Evolutionary conservation across 1,140 invertebrate species (phyloP).

Genomic region (Antheraea mylitta): DNA sequence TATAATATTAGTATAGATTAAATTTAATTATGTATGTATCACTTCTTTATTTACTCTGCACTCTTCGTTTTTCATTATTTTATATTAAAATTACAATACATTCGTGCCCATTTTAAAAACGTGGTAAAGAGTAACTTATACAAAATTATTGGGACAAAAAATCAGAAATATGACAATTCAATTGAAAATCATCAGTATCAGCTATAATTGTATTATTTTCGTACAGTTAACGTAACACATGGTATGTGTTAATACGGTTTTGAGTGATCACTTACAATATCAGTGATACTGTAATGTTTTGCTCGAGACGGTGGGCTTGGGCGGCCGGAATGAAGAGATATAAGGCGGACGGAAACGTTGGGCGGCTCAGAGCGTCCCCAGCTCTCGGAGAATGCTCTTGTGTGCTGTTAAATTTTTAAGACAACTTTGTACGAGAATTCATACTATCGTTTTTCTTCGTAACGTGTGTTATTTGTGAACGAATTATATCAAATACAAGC

Average conservation of each 20-base stretch:
- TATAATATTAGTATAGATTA: too few species aligned
- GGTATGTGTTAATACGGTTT: background rate
- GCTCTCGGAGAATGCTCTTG: conserved; percentile 30
- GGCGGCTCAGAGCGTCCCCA: conserved; percentile 39
- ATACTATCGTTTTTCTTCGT: conserved; percentile 2
- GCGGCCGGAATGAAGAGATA: conserved; percentile 37
- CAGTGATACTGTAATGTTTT: background rate
- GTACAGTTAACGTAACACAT: background rate
- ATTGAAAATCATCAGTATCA: too few species aligned
- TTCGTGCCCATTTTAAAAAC: too few species aligned
- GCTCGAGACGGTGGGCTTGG: conserved; percentile 29
- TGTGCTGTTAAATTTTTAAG: conserved; percentile 42
- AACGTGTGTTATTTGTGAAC: conserved; percentile 7
- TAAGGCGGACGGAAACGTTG: conserved; percentile 39
- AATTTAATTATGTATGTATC: too few species aligned
- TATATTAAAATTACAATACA: too few species aligned
- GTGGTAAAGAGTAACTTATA: too few species aligned
- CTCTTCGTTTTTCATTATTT: too few species aligned
- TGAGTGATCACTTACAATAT: conserved; percentile 5
- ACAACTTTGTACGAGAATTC: conserved; percentile 22
- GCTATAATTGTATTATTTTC: background rate
- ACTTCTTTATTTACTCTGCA: too few species aligned
- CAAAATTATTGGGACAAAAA: too few species aligned
- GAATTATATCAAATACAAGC: conserved; percentile 7
- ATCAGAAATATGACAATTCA: too few species aligned